Evolutionary conservation across 2,113 vertebrate species (phyloP).

Genomic region (Saiga tatarica): DNA sequence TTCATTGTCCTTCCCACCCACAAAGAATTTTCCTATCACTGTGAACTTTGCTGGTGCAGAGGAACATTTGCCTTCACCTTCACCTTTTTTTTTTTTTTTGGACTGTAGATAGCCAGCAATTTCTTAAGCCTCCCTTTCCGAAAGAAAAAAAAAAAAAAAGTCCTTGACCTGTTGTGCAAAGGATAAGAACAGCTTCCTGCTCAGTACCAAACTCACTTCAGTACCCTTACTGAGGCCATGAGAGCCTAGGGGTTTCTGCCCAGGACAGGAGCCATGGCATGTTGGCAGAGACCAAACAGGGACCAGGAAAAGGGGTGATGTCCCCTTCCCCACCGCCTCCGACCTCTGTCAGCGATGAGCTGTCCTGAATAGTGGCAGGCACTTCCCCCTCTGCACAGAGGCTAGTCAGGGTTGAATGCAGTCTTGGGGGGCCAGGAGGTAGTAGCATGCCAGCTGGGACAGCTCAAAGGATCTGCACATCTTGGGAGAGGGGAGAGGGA

Average conservation of each 20-base stretch:
- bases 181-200: constrained; percentile 52
- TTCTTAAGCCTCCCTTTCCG: constrained; percentile 44
- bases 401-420: background rate
- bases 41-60: constrained; percentile 63
- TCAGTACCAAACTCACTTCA: constrained; percentile 44
- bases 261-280: constrained; percentile 11
- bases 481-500: constrained; percentile 23
- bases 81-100: background rate
- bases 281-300: constrained; percentile 52
- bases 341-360: background rate
- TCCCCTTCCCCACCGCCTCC: background rate
- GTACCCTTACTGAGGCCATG: constrained; percentile 12
- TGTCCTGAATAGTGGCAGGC: background rate
- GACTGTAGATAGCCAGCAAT: constrained; percentile 46
- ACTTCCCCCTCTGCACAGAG: background rate
- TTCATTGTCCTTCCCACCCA: constrained; percentile 20
- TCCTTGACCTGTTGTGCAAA: constrained; percentile 43
- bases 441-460: background rate
- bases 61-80: constrained; percentile 22
- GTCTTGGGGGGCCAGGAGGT: background rate
- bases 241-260: constrained; percentile 28
- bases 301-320: constrained; percentile 45
- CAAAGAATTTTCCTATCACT: constrained; percentile 59
- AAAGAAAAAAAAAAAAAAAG: background rate
- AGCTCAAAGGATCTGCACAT: constrained; percentile 24